Conservation (phyloP, 2,797 vertebrate genomes). For the Danio kyathit region DNA sequence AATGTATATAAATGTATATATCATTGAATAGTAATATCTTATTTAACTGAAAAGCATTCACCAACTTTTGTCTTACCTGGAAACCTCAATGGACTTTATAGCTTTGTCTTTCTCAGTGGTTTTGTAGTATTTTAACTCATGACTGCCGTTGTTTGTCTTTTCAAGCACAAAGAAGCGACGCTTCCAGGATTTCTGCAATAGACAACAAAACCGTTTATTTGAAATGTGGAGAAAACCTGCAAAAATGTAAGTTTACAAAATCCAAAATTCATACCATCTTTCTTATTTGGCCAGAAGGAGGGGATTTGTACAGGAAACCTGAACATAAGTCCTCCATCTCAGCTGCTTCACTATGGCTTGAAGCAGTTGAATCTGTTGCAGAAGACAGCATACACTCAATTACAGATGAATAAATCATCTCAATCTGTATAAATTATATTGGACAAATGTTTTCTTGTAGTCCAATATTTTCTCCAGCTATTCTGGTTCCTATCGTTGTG, state of each 20-base stretch:
- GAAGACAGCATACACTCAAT: background rate
- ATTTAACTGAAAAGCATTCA: background rate
- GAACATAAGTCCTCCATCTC: background rate
- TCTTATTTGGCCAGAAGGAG: constrained; percentile 18
- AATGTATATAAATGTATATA: background rate
- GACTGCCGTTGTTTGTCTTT: constrained; percentile 67
- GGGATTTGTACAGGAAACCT: constrained; percentile 44
- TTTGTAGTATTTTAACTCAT: constrained; percentile 84
- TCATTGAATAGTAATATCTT: background rate
- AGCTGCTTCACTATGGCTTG: background rate
- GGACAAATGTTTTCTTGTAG: background rate
- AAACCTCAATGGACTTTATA: constrained; percentile 68
- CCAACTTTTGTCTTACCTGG: constrained; percentile 60
- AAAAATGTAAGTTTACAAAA: background rate
- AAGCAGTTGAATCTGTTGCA: constrained; percentile 9
- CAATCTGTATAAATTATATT: background rate
- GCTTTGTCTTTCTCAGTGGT: constrained; percentile 62
- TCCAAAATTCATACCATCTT: background rate
- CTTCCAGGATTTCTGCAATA: constrained; percentile 84
- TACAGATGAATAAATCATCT: background rate
- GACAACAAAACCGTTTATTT: background rate
- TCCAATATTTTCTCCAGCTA: background rate
- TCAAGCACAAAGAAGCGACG: constrained; percentile 83
- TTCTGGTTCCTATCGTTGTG: background rate
- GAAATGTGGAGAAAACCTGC: background rate